phyloP scores from a whole-genome alignment of 1,140 invertebrate genomes.

The Trypoxylus dichotomus region DNA sequence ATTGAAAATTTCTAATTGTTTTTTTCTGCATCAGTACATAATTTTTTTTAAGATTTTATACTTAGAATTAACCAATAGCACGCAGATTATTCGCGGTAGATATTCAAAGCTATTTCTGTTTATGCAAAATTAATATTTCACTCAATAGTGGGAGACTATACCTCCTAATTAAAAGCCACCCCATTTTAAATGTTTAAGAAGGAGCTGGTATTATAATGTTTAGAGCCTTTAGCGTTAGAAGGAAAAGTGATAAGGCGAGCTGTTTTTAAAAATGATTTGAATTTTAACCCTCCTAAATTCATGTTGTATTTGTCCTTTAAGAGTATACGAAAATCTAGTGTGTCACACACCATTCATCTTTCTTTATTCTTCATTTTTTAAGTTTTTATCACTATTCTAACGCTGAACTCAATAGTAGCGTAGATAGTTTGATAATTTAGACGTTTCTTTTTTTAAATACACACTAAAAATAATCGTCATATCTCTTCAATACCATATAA shows the following conservation, averaged over 20 bases:
- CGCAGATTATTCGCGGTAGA: too few relatives aligned
- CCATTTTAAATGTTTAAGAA: too few relatives aligned
- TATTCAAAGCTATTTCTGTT: too few relatives aligned
- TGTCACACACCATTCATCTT: not conserved
- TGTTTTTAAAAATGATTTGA: not conserved
- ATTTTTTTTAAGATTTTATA: too few relatives aligned
- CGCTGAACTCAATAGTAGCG: not conserved
- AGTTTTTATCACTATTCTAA: not conserved
- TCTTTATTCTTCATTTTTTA: not conserved
- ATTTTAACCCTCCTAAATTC: not conserved
- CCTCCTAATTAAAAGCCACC: too few relatives aligned
- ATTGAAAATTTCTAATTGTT: too few relatives aligned
- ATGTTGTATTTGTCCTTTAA: slow-evolving; percentile 9
- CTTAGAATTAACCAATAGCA: too few relatives aligned
- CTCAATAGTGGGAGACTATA: too few relatives aligned
- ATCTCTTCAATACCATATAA: not conserved
- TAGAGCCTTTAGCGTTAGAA: too few relatives aligned
- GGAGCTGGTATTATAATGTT: too few relatives aligned
- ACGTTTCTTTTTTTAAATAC: not conserved
- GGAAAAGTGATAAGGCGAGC: not conserved
- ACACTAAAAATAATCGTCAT: not conserved
- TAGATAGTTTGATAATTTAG: not conserved
- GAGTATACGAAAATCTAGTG: not conserved
- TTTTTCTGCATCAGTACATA: too few relatives aligned
- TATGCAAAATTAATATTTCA: too few relatives aligned